Base-by-base conservation (phyloP, 2,888 invertebrate genomes). In the Eucriotettix oculatus region DNA sequence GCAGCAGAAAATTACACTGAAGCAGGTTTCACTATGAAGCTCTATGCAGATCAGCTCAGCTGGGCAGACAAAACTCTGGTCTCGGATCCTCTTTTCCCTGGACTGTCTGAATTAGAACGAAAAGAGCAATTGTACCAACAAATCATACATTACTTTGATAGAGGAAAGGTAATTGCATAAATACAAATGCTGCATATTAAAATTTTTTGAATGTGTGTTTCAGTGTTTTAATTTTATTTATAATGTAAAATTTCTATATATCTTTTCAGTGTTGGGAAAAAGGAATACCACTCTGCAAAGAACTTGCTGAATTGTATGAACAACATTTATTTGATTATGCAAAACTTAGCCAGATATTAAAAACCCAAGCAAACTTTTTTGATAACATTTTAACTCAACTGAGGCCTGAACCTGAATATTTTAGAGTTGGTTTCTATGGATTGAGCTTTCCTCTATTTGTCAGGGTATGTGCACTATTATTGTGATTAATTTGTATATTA, bases 371-470 rank as follows among this genome's bases (percentile, higher is more conserved):
- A 0, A 86, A 85, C 61, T 95, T 96, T 75, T 86, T 92, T 67
- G 91, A 93, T 73, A 90, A 94, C 63, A 93, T 96, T 67, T 74
- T 96, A 70, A 88, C 86, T 9, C 85, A 92, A 70, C 77, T 92
- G 57, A 78, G 96, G 63, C 92, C 91, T 0, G 94, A 95, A 69
- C 94, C 94, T 0, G 93, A 95, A 73, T 97, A 96, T 72, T 97
- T 95, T 72, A 78, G 94, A 57, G 96, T 97, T 58, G 95, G 94
- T 10, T 97, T 94, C 74, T 96, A 92, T 69, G 97, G 96, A 16
- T 83, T 89, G 68, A 90, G 90, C 52, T 90, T 95, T 71, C 96
- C 96, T 7, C 76, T 91, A n/a, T 96, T 96, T 75, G 90, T 96
- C 54, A 81, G 94, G 75, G 95, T 95, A 75, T 79, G 85, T 74